phyloP scores from a whole-genome alignment of 2,888 invertebrate genomes.

The Mesochorus sp. region DNA sequence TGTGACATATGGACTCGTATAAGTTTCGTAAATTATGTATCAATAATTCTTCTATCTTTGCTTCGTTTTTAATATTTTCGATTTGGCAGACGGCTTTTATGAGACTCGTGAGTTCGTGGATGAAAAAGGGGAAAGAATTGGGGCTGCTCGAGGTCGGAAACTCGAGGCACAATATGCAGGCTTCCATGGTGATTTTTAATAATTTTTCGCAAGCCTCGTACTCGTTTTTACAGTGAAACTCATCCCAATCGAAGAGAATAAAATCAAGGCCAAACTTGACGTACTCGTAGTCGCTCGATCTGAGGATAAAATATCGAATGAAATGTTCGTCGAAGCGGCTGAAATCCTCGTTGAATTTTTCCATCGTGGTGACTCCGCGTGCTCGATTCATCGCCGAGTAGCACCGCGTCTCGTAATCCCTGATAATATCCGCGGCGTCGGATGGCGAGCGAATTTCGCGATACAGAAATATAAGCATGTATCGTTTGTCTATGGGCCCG shows the following conservation, averaged over 20 bases:
- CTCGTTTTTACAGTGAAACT: conserved; percentile 63
- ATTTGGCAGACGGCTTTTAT: conserved; percentile 46
- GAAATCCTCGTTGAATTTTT: background rate
- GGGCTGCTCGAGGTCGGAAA: conserved; percentile 64
- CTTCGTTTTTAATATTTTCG: conserved; percentile 39
- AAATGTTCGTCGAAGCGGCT: conserved; percentile 66
- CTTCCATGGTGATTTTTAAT: conserved; percentile 70
- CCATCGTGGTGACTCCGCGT: background rate
- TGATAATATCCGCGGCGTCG: conserved; percentile 64
- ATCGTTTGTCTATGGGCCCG: conserved; percentile 71
- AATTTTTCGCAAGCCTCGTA: conserved; percentile 69
- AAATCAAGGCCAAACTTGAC: conserved; percentile 63
- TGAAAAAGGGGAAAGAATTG: conserved; percentile 68
- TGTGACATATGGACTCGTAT: conserved; percentile 45
- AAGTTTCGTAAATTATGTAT: conserved; percentile 56
- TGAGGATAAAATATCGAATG: conserved; percentile 71
- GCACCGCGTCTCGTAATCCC: conserved; percentile 72
- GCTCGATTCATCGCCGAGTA: conserved; percentile 60
- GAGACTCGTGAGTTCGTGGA: conserved; percentile 66
- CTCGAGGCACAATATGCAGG: conserved; percentile 70
- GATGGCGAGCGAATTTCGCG: conserved; percentile 48
- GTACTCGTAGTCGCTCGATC: conserved; percentile 71
- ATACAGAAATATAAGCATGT: too few species aligned
- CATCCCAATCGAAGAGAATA: conserved; percentile 55
- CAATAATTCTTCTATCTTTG: conserved; percentile 54